A percentile compares a stretch with the other conserved stretches of the same genome.
phyloP scores from a whole-genome alignment of 2,888 invertebrate species.

The Melinopterus prodromus region DNA sequence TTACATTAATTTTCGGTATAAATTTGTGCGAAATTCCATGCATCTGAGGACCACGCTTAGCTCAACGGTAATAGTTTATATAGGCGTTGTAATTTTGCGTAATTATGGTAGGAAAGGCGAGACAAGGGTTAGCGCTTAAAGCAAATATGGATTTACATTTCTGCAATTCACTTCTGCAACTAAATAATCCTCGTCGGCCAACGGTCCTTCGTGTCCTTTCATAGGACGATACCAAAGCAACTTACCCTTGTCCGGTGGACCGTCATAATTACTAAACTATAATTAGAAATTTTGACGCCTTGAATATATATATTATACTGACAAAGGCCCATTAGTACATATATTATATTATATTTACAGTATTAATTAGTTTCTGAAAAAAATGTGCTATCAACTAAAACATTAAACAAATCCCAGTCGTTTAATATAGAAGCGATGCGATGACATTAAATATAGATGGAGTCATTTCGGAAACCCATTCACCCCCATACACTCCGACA shows the following conservation, averaged over 20 bases:
- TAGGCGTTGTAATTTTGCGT: neutral
- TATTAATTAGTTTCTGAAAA: no score
- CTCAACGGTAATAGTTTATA: neutral
- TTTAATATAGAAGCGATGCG: neutral
- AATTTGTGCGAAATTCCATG: neutral
- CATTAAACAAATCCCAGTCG: neutral
- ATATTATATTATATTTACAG: no score
- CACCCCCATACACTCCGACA: neutral
- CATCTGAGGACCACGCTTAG: neutral
- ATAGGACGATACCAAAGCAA: neutral
- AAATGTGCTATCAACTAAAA: no score
- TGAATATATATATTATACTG: no score
- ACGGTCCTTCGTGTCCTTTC: neutral
- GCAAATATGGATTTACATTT: conserved; percentile 4
- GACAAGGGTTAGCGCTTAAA: neutral
- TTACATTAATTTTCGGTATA: neutral
- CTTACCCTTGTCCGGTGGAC: neutral
- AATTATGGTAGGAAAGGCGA: neutral
- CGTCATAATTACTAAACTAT: neutral
- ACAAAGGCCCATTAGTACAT: no score
- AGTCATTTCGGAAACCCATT: neutral
- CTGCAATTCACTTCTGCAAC: neutral
- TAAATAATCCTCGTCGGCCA: neutral
- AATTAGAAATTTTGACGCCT: neutral
- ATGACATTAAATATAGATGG: neutral